Percentiles rank a stretch among this genome's conserved stretches.
phyloP scores from a whole-genome alignment of 2,888 invertebrate genomes.

The Zaprionus bogoriensis region DNA sequence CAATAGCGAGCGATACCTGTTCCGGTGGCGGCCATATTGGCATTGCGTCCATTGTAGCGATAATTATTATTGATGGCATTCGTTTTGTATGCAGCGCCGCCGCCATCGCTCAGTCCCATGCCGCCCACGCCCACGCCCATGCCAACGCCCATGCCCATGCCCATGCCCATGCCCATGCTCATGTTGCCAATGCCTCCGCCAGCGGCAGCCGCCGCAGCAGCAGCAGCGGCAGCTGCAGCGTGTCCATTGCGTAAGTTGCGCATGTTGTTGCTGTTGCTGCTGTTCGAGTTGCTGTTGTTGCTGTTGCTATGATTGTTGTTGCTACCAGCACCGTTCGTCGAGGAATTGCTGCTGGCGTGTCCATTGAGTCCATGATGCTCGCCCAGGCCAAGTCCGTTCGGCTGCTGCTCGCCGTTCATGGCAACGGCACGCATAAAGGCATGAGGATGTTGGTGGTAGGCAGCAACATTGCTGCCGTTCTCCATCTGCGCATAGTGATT shows the following conservation, averaged over 20 bases:
- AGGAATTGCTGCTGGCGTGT: conserved; percentile 48
- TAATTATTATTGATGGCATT: conserved; percentile 83
- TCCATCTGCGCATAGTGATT: conserved; percentile 43
- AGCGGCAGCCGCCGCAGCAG: conserved; percentile 16
- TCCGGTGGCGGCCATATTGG: conserved; percentile 65
- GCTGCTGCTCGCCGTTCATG: conserved; percentile 52
- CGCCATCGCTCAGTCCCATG: conserved; percentile 22
- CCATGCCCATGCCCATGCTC: conserved; percentile 16
- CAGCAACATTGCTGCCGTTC: conserved; percentile 48
- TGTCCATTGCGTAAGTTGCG: conserved; percentile 62
- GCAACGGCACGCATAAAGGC: conserved; percentile 44
- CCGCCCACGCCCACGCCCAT: conserved; percentile 36
- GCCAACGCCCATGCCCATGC: conserved; percentile 20
- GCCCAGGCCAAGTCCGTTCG: conserved; percentile 33
- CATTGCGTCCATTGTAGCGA: conserved; percentile 82
- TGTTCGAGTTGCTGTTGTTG: conserved; percentile 9
- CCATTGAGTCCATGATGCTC: conserved; percentile 56
- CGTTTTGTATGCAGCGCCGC: conserved; percentile 74
- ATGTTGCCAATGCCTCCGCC: conserved; percentile 15
- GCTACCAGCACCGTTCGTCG: conserved; percentile 47
- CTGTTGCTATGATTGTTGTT: conserved; percentile 18
- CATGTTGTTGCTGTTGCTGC: conserved; percentile 12
- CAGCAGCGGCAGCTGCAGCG: conserved; percentile 1
- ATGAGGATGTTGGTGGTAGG: conserved; percentile 50
- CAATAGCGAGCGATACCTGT: conserved; percentile 79